These are phyloP conservation scores for Bryconaethiops microstoma DNA, from an alignment of 2,797 vertebrate genomes.

Conservation along the genomic window DNA sequence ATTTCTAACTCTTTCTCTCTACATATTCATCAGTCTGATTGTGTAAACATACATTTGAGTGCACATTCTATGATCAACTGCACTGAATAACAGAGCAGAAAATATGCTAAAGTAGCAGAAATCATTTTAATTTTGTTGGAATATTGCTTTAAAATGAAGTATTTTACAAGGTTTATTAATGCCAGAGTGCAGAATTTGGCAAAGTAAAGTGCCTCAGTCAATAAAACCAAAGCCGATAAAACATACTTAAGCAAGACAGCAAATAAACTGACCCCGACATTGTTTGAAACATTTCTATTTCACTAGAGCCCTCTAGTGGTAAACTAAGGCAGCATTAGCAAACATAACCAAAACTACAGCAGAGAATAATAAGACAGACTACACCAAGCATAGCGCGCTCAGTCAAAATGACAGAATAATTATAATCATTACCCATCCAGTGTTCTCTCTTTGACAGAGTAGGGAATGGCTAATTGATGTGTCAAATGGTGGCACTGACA, in stretches of 20 bases:
- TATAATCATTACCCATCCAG: constrained; percentile 71
- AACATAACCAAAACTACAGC: constrained; percentile 28
- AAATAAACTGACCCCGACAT: background rate
- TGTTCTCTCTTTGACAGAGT: constrained; percentile 61
- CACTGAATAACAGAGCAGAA: background rate
- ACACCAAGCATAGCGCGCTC: constrained; percentile 17
- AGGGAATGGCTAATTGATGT: constrained; percentile 61
- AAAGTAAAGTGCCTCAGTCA: constrained; percentile 7
- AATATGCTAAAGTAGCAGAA: too few relatives aligned
- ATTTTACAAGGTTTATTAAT: too few relatives aligned
- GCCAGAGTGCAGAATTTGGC: too few relatives aligned
- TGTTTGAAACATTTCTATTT: background rate
- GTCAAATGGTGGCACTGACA: constrained; percentile 60
- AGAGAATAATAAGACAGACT: constrained; percentile 38
- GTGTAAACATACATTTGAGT: background rate
- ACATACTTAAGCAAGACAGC: background rate
- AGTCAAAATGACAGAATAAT: constrained; percentile 66
- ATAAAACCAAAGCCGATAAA: constrained; percentile 6
- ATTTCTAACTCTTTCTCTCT: background rate
- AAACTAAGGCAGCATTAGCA: constrained; percentile 30
- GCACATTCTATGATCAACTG: background rate
- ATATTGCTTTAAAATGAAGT: background rate
- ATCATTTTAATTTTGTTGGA: too few relatives aligned
- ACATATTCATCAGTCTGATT: background rate
- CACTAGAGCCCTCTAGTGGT: constrained; percentile 49